Evolutionary conservation across 2,113 vertebrate species (phyloP).

Genomic region (Triplophysa dalaica): DNA sequence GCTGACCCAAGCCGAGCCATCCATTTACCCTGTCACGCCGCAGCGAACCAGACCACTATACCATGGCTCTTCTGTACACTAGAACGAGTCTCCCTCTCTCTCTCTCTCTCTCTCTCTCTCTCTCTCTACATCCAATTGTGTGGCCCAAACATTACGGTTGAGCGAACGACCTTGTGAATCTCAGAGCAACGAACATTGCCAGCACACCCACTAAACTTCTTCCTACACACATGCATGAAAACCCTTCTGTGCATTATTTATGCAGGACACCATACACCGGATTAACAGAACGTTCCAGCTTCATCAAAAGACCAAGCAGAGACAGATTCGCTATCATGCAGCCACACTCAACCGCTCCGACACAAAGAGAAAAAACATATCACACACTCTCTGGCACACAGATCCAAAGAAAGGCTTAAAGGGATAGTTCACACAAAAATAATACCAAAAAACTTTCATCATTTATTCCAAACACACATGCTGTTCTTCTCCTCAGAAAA

Average conservation of each 20-base stretch:
- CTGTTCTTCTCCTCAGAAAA: too few species aligned
- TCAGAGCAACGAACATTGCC: conserved; percentile 24
- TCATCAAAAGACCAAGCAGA: conserved; percentile 35
- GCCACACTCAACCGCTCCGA: conserved; percentile 23
- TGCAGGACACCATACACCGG: conserved; percentile 32
- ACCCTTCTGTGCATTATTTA: conserved; percentile 32
- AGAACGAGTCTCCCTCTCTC: not conserved
- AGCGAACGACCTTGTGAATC: conserved; percentile 63
- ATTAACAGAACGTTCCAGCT: conserved; percentile 46
- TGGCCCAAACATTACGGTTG: conserved; percentile 51
- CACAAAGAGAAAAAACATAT: conserved; percentile 5
- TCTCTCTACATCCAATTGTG: conserved; percentile 24
- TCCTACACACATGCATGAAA: conserved; percentile 51
- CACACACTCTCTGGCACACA: conserved; percentile 25
- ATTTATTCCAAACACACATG: not conserved
- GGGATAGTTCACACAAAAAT: conserved; percentile 8
- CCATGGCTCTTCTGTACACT: conserved; percentile 42
- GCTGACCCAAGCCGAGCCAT: conserved; percentile 60
- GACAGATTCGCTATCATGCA: conserved; percentile 19
- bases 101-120: not conserved
- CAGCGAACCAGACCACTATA: conserved; percentile 33
- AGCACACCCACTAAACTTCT: conserved; percentile 66
- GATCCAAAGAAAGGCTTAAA: not conserved
- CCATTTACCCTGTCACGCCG: conserved; percentile 65
- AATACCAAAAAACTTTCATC: not conserved